Base-by-base conservation (phyloP, 2,888 invertebrate genomes). In the Ectemnius lituratus region DNA sequence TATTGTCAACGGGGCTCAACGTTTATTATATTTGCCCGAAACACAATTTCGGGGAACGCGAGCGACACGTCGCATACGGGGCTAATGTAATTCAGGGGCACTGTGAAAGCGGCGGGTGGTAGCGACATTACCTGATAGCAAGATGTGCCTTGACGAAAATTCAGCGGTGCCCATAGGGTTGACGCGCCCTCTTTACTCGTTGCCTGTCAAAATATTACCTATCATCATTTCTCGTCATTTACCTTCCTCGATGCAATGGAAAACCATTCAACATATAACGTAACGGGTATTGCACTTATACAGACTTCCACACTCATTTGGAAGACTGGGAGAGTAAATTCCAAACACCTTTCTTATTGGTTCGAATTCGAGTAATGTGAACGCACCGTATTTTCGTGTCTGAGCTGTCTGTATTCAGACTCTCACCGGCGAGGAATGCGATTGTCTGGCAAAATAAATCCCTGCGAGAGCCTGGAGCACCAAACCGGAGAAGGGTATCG, bases 1-100 rank as follows among this genome's bases (percentile, higher is more conserved):
- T 75, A 73, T 75, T 69, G 60, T 78, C 75, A 67, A 70, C 64
- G 64, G 58, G 56, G 45, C 62, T 37, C 37, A 28, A 16, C 67
- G 71, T 75, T 80, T 75, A 80, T 78, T 80, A 75, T 71, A 71
- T 80, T 78, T 80, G 73, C 62, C 67, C 45, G 59, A 59, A 23
- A 13, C 52, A 52, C 5, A 16, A 16, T 16, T 52, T 60, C 59
- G 65, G 49, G 23, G 56, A 56, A 49, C 62, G 49, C 16, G 66
- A 59, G 58, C 56, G 52, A 52, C 66, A 18, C 11, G 14, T 13
- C 62, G 56, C 28, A 56, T 72, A 52, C 61, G 56, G 60, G 58
- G 68, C 56, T 77, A 80, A 80, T 68, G 70, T 68, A 69, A 80
- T 80, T 80, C 70, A 65, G 46, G 52, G 14, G 52, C 1, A 52